Evolutionary conservation across 2,113 vertebrate genomes (phyloP).

Genomic region (Chlamydotis undulata): DNA sequence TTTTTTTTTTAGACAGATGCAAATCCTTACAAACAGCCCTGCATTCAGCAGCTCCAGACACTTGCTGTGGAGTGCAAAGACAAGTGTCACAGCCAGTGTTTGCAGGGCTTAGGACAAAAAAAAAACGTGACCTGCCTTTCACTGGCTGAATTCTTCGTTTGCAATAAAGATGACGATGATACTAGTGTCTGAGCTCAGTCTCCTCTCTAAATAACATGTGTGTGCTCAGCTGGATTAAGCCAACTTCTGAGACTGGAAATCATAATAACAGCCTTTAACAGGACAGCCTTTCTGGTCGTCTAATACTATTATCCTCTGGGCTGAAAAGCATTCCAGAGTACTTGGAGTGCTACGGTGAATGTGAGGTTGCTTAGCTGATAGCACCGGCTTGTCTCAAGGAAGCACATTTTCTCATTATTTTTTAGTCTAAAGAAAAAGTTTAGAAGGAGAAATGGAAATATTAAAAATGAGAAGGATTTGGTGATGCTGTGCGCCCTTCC

Average conservation of each 20-base stretch:
- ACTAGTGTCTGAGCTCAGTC: slow-evolving; percentile 32
- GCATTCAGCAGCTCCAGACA: slow-evolving; percentile 7
- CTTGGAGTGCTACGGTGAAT: slow-evolving; percentile 30
- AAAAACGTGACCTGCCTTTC: slow-evolving; percentile 42
- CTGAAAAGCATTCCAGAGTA: slow-evolving; percentile 63
- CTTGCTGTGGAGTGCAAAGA: background rate
- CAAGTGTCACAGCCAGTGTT: background rate
- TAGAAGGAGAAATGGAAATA: slow-evolving; percentile 29
- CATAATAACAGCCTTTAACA: slow-evolving; percentile 64
- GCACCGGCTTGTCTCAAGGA: slow-evolving; percentile 34
- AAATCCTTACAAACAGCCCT: background rate
- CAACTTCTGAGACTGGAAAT: slow-evolving; percentile 58
- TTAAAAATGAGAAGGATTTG: slow-evolving; percentile 38
- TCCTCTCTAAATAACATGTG: slow-evolving; percentile 57
- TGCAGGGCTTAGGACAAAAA: slow-evolving; percentile 39
- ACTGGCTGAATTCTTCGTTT: slow-evolving; percentile 41
- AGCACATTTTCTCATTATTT: slow-evolving; percentile 48
- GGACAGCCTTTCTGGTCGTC: slow-evolving; percentile 48
- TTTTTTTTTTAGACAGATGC: background rate
- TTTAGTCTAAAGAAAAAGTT: slow-evolving; percentile 29
- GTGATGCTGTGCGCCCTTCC: background rate
- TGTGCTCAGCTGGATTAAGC: slow-evolving; percentile 68
- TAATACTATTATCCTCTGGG: slow-evolving; percentile 57
- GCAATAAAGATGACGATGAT: slow-evolving; percentile 35
- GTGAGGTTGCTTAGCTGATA: slow-evolving; percentile 53